phyloP scores from a whole-genome alignment of 2,113 vertebrate genomes.

The Acinonyx jubatus region DNA sequence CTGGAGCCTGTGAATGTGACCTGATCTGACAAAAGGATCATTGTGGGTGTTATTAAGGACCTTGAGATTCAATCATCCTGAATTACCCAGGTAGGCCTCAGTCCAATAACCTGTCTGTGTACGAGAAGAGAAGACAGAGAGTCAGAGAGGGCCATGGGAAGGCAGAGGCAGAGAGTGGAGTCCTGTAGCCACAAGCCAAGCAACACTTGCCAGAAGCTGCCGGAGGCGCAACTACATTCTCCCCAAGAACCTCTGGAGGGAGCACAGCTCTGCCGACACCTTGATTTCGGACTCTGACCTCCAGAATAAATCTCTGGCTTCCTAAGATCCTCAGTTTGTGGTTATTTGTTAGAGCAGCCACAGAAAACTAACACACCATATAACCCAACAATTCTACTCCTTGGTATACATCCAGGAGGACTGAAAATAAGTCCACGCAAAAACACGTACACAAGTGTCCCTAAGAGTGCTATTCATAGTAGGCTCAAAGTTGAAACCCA shows the following conservation, averaged over 20 bases:
- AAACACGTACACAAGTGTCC: neutral
- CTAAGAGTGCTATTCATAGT: neutral
- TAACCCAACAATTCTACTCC: neutral
- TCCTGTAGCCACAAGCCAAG: neutral
- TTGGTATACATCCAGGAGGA: neutral
- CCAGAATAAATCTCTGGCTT: neutral
- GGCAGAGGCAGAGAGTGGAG: neutral
- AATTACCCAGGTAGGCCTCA: neutral
- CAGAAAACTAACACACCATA: neutral
- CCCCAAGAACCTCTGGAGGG: neutral
- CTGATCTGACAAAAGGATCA: neutral
- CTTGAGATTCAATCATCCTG: neutral
- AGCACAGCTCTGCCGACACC: fast-evolving
- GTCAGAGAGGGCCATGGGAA: neutral
- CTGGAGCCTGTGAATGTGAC: neutral
- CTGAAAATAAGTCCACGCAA: neutral
- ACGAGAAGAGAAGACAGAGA: neutral
- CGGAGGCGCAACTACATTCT: neutral
- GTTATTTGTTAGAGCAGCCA: neutral
- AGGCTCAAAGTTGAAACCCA: neutral
- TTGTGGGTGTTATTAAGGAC: neutral
- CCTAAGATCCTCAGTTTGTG: neutral
- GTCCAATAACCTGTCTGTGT: neutral
- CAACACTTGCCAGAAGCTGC: neutral
- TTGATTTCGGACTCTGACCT: neutral